Evolutionary conservation across 2,888 invertebrate species (phyloP).

Genomic region (Aleiodes leptofemur): DNA sequence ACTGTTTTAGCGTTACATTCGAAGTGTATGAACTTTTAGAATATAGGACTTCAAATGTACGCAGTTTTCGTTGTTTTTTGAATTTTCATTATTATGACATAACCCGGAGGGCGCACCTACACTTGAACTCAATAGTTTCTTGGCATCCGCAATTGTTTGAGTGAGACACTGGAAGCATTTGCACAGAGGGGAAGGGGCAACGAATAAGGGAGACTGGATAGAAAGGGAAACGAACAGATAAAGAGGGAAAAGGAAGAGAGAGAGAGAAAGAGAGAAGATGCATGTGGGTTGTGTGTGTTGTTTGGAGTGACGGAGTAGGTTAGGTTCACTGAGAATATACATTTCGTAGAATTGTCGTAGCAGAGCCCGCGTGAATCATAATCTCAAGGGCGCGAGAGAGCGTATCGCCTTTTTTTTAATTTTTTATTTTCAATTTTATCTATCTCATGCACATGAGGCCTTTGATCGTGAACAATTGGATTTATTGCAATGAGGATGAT

Average conservation of each 20-base stretch:
- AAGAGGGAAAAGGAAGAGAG: not conserved
- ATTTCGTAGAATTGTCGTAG: conserved; percentile 30
- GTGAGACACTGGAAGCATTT: not conserved
- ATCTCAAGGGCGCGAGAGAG: conserved; percentile 49
- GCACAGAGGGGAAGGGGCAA: not conserved
- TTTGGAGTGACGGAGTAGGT: conserved; percentile 5
- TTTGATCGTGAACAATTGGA: not conserved
- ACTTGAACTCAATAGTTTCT: conserved; percentile 20
- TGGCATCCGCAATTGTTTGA: conserved; percentile 8
- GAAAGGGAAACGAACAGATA: not conserved
- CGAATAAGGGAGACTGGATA: not conserved
- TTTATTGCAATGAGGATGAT: not conserved
- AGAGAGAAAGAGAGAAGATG: not conserved
- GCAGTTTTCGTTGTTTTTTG: too few species aligned
- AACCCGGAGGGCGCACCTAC: conserved; percentile 5
- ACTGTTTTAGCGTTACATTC: too few species aligned
- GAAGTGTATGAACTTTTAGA: too few species aligned
- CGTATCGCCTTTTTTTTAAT: not conserved
- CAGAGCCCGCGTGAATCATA: conserved; percentile 50
- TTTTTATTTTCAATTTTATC: not conserved
- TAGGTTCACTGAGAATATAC: conserved; percentile 45
- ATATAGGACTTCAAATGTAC: too few species aligned
- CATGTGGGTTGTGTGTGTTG: not conserved
- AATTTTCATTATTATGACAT: too few species aligned
- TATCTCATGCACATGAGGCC: not conserved